Evolutionary conservation across 2,888 invertebrate genomes (phyloP).

Genomic region (Papilio demoleus): DNA sequence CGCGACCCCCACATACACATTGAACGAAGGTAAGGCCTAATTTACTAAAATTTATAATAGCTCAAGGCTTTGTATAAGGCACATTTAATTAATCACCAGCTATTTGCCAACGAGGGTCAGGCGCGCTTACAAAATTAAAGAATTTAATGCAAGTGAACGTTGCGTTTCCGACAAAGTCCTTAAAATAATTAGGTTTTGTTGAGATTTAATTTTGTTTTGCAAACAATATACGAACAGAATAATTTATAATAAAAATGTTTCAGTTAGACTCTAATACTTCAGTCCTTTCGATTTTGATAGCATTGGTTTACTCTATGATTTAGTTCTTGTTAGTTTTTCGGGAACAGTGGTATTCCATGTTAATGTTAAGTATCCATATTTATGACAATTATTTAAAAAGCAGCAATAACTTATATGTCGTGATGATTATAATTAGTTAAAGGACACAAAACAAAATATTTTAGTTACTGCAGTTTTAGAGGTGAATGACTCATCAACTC

Average conservation of each 20-base stretch:
- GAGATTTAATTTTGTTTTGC: slow-evolving; percentile 20
- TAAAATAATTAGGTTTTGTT: slow-evolving; percentile 19
- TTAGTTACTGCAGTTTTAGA: not conserved
- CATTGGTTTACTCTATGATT: too few relatives aligned
- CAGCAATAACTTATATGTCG: too few relatives aligned
- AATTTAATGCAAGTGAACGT: slow-evolving; percentile 28
- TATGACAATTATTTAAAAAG: too few relatives aligned
- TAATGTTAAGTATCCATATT: too few relatives aligned
- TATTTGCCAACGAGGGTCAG: slow-evolving; percentile 29
- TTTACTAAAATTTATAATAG: slow-evolving; percentile 66
- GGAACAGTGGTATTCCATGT: too few relatives aligned
- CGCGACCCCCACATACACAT: slow-evolving; percentile 60
- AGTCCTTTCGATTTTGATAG: too few relatives aligned
- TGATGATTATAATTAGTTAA: too few relatives aligned
- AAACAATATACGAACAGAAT: not conserved
- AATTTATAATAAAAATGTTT: slow-evolving; percentile 1
- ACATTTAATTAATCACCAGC: slow-evolving; percentile 37
- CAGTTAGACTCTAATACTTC: not conserved
- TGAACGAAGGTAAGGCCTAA: slow-evolving; percentile 75
- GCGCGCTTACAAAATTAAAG: slow-evolving; percentile 23
- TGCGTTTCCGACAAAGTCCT: slow-evolving; percentile 18
- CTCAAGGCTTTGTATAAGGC: slow-evolving; percentile 44
- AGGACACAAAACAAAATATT: too few relatives aligned
- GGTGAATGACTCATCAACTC: not conserved
- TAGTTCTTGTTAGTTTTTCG: too few relatives aligned